Base-by-base conservation (phyloP, 2,113 vertebrate species). In the Sinocyclocheilus anophthalmus region DNA sequence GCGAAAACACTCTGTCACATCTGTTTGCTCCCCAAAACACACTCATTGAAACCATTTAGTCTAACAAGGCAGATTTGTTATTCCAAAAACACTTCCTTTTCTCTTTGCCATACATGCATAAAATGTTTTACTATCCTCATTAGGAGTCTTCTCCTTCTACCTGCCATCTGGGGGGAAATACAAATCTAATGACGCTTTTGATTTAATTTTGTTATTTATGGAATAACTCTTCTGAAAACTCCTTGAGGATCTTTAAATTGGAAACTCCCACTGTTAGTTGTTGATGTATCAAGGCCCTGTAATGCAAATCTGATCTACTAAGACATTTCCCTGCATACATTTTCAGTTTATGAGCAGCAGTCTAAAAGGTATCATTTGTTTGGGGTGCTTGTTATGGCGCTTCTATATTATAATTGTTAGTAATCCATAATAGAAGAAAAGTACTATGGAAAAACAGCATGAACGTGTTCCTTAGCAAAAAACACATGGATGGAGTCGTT, bases 11-110 rank as follows among this genome's bases (percentile, higher is more conserved):
- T 80, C 63, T 2, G 53, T 67, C 48, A 80, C 84, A 85, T 80
- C 84, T 85, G 84, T 85, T 76, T 85, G 61, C 75, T 57, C 65
- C 76, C n/a, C 45, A 85, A 67, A 86, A 33, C 16, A 81, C 69
- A 72, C 76, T 72, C 50, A 20, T 3, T 85, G 65, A 85, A 69
- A 80, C 76, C 65, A 80, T 86, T 75, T 75, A 73, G n/a, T 37
- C 76, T 13, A 67, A 72, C 50, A 59, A 75, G 50, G 69, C 53
- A 61, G 11, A 81, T 70, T 24, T 85, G 61, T 77, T 67, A 67
- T 85, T 73, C 55, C 37, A 12, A 13, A 81, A 79, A 57, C 65
- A 53, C 81, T n/a, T 50, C 24, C 9, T 81, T 30, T 69, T 70
- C 61, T 69, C 18, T 70, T 26, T 82, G 11, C 33, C 6, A 5